Evolutionary conservation across 30 jellyfish, hydroid and myxozoan genomes (phyloP).

Genomic region (Mastigias papua): DNA sequence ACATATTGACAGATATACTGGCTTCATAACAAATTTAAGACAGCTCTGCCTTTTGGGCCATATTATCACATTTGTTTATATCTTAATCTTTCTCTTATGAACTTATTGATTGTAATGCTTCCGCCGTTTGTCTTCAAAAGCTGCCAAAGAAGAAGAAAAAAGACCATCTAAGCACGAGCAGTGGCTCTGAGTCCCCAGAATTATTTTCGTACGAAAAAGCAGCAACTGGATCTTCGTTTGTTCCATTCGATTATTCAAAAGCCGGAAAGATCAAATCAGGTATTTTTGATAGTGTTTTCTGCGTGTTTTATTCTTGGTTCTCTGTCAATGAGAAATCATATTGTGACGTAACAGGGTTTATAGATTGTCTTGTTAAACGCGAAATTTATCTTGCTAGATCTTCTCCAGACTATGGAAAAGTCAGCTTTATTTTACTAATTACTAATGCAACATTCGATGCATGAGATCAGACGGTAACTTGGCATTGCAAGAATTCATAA

Average conservation of each 20-base stretch:
- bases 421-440: too few relatives aligned
- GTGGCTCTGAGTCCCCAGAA: conserved; percentile 63
- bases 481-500: too few relatives aligned
- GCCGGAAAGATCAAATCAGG: conserved; percentile 59
- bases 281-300: neutral
- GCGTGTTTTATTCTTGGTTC: neutral
- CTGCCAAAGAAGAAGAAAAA: conserved; percentile 57
- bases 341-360: too few relatives aligned
- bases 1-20: too few relatives aligned
- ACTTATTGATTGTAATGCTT: neutral
- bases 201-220: conserved; percentile 66
- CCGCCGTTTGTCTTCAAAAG: neutral
- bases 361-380: too few relatives aligned
- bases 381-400: too few relatives aligned
- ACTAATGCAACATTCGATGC: too few relatives aligned
- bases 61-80: neutral
- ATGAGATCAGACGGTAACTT: too few relatives aligned
- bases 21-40: too few relatives aligned
- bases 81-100: neutral
- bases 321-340: too few relatives aligned
- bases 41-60: too few relatives aligned
- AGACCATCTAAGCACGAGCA: neutral
- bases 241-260: conserved; percentile 81
- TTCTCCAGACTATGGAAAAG: too few relatives aligned
- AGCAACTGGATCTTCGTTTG: conserved; percentile 75